phyloP scores from a whole-genome alignment of 2,797 vertebrate species.

The Sorex maritimensis region DNA sequence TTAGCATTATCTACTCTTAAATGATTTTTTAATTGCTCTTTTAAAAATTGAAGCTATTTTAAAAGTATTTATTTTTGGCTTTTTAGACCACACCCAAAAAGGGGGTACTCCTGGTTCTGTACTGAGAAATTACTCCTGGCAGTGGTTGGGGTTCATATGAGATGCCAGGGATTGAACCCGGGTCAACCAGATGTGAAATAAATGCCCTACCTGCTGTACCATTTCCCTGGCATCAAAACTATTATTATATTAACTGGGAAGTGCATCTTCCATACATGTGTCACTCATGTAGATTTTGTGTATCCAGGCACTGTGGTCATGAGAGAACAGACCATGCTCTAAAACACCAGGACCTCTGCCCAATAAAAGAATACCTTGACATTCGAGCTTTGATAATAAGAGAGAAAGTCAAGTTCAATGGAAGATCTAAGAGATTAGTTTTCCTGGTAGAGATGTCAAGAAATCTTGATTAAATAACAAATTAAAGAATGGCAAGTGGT shows the following conservation, averaged over 20 bases:
- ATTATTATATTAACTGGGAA: not conserved
- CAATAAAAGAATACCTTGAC: too few relatives aligned
- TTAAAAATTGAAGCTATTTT: not conserved
- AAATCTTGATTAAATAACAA: constrained; percentile 27
- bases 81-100: too few relatives aligned
- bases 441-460: not conserved
- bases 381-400: not conserved
- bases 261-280: not conserved
- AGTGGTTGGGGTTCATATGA: too few relatives aligned
- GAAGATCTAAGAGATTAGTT: not conserved
- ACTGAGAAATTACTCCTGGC: too few relatives aligned
- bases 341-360: not conserved
- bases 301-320: not conserved
- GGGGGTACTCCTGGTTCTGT: too few relatives aligned
- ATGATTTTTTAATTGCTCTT: constrained; percentile 4
- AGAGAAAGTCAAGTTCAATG: not conserved
- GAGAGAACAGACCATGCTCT: not conserved
- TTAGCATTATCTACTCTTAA: not conserved
- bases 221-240: not conserved
- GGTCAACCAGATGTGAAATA: not conserved
- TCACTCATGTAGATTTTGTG: not conserved
- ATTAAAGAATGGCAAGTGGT: not conserved
- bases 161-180: too few relatives aligned
- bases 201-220: not conserved
- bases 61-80: too few relatives aligned